phyloP scores from a whole-genome alignment of 2,113 vertebrate species.

The Ariopsis seemanni region DNA sequence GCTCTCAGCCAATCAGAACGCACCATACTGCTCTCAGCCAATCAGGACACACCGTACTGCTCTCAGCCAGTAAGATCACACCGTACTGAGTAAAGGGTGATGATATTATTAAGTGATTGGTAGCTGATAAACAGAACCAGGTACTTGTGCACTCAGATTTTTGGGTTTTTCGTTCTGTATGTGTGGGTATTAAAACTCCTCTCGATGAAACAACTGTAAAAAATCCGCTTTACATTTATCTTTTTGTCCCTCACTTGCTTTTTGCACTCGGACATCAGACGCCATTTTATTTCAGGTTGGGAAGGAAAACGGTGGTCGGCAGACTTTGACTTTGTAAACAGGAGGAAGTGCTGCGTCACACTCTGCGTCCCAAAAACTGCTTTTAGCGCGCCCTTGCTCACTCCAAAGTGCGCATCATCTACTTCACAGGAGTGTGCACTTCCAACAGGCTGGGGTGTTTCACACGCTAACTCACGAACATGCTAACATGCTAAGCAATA shows the following conservation, averaged over 20 bases:
- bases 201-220: slow-evolving; percentile 65
- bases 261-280: slow-evolving; percentile 35
- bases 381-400: neutral
- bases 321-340: slow-evolving; percentile 73
- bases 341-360: slow-evolving; percentile 42
- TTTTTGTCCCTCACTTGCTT: slow-evolving; percentile 29
- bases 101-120: neutral
- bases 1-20: neutral
- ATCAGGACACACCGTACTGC: neutral
- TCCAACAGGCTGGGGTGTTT: neutral
- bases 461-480: neutral
- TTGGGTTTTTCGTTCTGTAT: neutral
- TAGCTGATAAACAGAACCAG: neutral
- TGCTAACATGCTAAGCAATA: neutral
- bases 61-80: too few species aligned
- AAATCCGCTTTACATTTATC: slow-evolving; percentile 57
- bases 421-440: neutral
- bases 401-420: neutral
- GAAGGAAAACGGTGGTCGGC: slow-evolving; percentile 45
- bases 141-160: neutral
- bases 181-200: neutral
- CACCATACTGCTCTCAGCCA: neutral
- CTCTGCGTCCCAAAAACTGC: neutral
- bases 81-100: neutral
- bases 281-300: slow-evolving; percentile 44